A percentile compares a stretch with the other conserved stretches of the same genome.
These are phyloP conservation scores for Empidonax alnorum DNA, from an alignment of 2,113 vertebrate genomes.

Conservation along the genomic window DNA sequence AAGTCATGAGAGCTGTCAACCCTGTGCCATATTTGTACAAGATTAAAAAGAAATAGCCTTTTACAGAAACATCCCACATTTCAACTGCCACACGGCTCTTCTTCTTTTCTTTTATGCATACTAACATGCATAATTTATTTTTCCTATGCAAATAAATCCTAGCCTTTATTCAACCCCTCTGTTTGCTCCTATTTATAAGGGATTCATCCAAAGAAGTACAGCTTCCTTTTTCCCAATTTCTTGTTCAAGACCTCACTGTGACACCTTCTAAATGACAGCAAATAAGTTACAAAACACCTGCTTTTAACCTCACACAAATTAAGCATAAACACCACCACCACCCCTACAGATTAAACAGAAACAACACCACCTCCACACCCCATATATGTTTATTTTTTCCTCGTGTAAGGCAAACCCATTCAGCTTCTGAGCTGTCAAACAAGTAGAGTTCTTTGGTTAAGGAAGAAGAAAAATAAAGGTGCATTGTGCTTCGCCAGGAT, in stretches of 20 bases:
- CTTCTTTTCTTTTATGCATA: neutral
- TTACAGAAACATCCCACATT: neutral
- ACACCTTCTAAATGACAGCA: neutral
- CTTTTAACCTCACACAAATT: neutral
- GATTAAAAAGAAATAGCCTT: neutral
- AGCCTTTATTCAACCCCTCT: neutral
- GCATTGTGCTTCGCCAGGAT: neutral
- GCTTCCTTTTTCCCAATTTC: neutral
- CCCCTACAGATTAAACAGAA: neutral
- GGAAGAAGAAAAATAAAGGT: neutral
- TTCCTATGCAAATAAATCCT: neutral
- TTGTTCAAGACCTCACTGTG: neutral
- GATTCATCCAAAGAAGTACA: neutral
- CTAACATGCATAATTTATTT: neutral
- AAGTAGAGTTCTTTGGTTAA: neutral
- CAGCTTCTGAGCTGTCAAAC: neutral
- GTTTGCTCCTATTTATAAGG: neutral
- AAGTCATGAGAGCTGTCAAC: neutral
- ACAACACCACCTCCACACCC: neutral
- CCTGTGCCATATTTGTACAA: neutral
- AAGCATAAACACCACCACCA: neutral
- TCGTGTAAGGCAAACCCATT: neutral
- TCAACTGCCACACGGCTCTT: neutral
- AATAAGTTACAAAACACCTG: neutral
- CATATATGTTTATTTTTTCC: neutral